Evolutionary conservation across 1,140 invertebrate genomes (phyloP), one percentile per base, ranked within the genome.

Genomic region (Drosophila murphyi): DNA sequence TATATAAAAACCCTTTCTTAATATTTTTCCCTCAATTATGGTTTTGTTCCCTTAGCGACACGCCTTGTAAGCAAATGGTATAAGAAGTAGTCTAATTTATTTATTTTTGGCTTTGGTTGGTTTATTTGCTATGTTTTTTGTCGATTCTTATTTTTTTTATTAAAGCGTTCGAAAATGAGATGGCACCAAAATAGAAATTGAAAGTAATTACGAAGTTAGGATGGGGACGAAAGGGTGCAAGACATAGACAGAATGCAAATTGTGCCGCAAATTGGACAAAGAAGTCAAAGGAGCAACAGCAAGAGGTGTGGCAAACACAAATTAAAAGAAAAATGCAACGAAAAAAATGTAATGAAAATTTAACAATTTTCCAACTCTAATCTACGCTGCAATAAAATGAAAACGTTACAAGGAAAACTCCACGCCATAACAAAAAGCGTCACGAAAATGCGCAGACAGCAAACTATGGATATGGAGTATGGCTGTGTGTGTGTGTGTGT

Each of bases 301-400:
- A 64, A 20, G 39, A 70, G 12, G 34, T 63, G 64, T 20, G 20
- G 20, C 59, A 70, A 76, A 62, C 60, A 72, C 69, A 87, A 86
- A 86, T 78, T 75, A 75, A 78, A 77, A 81, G 37, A 57, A 63
- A 55, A 76, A 68, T 3, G 50, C 39, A 34, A 65, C 45, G 55
- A 63, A 65, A 37, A 60, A 70, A 69, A 76, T 67, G 77, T 74
- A 87, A 88, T 71, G 76, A 83, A 87, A 87, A 88, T 88, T 88
- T 87, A 87, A 87, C 83, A 87, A 87, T 87, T 87, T 83, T 72
- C 80, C 83, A 88, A 87, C 83, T 87, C 83, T 87, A 87, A 87
- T 87, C 83, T 87, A 77, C 76, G 71, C 76, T 56, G 83, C 83
- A 87, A 87, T 87, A 87, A 87, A 87, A 87, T 78, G 76, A 80